Evolutionary conservation across 2,888 invertebrate species (phyloP).

Genomic region (Mesodorylaimus sp.): DNA sequence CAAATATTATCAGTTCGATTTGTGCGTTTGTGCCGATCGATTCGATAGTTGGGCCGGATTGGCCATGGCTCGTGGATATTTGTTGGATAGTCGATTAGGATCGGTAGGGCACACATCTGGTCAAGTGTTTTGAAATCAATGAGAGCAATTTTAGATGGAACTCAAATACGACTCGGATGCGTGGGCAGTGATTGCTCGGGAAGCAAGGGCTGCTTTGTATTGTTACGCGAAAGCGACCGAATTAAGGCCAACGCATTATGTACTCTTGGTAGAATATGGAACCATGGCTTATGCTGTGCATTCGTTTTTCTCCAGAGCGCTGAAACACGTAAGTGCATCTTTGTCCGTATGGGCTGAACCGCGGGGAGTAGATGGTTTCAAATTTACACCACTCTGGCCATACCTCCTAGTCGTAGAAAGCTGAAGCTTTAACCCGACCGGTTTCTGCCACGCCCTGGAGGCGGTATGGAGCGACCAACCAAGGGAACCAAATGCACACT

Average conservation of each 20-base stretch:
- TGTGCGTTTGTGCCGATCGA: constrained; percentile 53
- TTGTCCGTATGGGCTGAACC: too few relatives aligned
- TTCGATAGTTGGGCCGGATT: constrained; percentile 84
- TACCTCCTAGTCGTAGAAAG: too few relatives aligned
- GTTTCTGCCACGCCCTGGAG: too few relatives aligned
- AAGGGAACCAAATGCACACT: too few relatives aligned
- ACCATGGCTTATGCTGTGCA: constrained; percentile 71
- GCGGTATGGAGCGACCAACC: too few relatives aligned
- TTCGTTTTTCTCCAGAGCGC: constrained; percentile 64
- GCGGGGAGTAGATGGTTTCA: too few relatives aligned
- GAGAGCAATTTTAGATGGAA: constrained; percentile 18
- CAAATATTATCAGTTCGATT: constrained; percentile 61
- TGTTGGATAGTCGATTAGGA: constrained; percentile 59
- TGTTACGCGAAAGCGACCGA: constrained; percentile 63
- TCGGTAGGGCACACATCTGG: constrained; percentile 37
- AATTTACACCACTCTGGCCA: too few relatives aligned
- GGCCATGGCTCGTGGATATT: constrained; percentile 46
- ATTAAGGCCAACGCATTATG: constrained; percentile 48
- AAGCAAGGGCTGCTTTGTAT: constrained; percentile 44
- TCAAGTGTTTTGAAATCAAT: constrained; percentile 9
- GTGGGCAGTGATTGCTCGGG: neutral
- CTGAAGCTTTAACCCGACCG: neutral
- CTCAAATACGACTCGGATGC: constrained; percentile 25
- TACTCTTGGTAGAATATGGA: constrained; percentile 75
- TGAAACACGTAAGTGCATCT: constrained; percentile 49